These are phyloP conservation scores for Machimus atricapillus DNA, from an alignment of 2,888 invertebrate genomes.

Conservation along the genomic window DNA sequence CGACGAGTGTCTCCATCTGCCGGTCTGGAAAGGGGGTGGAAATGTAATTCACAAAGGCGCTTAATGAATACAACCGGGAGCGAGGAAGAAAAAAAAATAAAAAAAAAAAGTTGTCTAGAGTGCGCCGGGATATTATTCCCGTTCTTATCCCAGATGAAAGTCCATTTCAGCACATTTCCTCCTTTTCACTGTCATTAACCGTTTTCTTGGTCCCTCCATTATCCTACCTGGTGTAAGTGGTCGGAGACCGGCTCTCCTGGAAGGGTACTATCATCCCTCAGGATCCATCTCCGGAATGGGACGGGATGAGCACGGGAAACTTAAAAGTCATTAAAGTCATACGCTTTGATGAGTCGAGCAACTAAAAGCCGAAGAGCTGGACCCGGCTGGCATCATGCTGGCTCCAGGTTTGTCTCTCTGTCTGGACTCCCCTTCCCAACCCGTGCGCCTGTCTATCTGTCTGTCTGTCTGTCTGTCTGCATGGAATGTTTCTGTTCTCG, in stretches of 20 bases:
- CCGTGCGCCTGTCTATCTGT: not conserved
- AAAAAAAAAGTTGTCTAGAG: not conserved
- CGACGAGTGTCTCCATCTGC: not conserved
- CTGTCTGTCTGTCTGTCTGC: not conserved
- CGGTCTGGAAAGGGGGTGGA: not conserved
- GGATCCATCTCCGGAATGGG: not conserved
- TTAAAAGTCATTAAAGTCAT: constrained; percentile 35
- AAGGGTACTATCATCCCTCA: not conserved
- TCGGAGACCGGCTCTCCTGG: not conserved
- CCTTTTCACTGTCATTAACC: constrained; percentile 31
- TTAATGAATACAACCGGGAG: constrained; percentile 6
- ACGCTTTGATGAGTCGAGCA: constrained; percentile 29
- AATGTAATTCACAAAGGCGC: constrained; percentile 15
- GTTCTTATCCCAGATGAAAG: constrained; percentile 23
- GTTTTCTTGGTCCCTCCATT: constrained; percentile 23
- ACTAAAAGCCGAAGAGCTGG: not conserved
- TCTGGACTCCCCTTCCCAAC: not conserved
- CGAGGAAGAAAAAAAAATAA: not conserved
- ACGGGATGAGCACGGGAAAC: not conserved
- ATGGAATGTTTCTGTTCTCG: not conserved
- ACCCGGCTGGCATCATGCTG: not conserved
- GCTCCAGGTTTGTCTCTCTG: not conserved
- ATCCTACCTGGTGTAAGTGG: constrained; percentile 16
- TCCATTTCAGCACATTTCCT: constrained; percentile 29
- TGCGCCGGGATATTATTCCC: constrained; percentile 18